phyloP scores from a whole-genome alignment of 2,888 invertebrate species.

The Trichacis sp. region DNA sequence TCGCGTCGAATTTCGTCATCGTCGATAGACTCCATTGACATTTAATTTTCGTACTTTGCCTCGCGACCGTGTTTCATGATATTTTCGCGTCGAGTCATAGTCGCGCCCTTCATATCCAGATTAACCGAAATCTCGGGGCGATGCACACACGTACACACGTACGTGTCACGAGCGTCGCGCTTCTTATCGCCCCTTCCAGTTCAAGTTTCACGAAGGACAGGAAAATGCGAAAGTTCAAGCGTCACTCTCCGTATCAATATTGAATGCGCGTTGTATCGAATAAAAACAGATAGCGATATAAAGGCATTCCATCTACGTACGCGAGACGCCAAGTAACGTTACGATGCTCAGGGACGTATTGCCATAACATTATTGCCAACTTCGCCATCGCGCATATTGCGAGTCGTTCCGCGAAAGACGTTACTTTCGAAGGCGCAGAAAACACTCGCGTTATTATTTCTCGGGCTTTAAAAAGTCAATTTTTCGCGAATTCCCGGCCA shows the following conservation, averaged over 20 bases:
- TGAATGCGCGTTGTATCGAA: constrained; percentile 19
- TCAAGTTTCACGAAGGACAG: constrained; percentile 1
- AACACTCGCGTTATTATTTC: constrained; percentile 2
- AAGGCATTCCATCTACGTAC: constrained; percentile 20
- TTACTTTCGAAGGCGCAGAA: constrained; percentile 4
- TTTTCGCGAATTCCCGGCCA: neutral
- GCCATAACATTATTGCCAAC: constrained; percentile 31
- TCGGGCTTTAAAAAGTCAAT: neutral
- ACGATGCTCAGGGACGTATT: constrained; percentile 25
- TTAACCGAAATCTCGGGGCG: no score
- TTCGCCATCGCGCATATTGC: constrained; percentile 16
- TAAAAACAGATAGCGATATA: constrained; percentile 26
- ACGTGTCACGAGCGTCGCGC: neutral
- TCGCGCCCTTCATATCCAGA: no score
- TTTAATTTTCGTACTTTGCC: no score
- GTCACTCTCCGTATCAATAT: constrained; percentile 4
- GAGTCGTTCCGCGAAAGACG: constrained; percentile 19
- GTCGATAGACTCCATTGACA: no score
- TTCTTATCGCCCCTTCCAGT: constrained; percentile 6
- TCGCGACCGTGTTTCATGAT: no score
- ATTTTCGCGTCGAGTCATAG: no score
- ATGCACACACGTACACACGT: no score
- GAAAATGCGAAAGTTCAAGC: constrained; percentile 6
- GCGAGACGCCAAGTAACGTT: constrained; percentile 21
- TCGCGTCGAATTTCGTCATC: no score